These are phyloP conservation scores for Drosophila hydei DNA, from an alignment of 1,140 invertebrate genomes.

Conservation along the genomic window DNA sequence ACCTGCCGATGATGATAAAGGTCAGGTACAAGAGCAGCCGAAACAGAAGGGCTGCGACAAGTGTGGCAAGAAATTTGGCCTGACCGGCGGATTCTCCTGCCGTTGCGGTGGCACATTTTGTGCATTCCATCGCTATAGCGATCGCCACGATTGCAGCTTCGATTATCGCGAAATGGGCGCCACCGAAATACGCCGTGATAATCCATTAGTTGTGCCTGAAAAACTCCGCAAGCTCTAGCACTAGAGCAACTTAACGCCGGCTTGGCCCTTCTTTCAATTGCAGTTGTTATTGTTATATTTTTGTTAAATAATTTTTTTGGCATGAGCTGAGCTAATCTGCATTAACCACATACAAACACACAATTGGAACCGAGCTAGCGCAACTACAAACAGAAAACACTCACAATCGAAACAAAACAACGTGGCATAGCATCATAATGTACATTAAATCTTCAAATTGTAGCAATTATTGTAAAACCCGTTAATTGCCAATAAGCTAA, in stretches of 20 bases:
- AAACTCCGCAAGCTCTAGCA: conserved; percentile 56
- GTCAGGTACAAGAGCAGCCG: background rate
- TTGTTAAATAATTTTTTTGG: conserved; percentile 19
- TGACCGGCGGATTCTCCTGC: conserved; percentile 59
- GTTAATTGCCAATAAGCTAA: background rate
- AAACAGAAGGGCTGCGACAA: conserved; percentile 60
- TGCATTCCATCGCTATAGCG: conserved; percentile 61
- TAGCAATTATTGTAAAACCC: conserved; percentile 9
- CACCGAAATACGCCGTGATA: conserved; percentile 61
- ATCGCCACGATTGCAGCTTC: conserved; percentile 69
- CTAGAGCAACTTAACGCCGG: background rate
- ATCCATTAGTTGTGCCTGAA: conserved; percentile 51
- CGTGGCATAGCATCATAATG: conserved; percentile 4
- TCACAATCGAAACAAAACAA: conserved; percentile 2
- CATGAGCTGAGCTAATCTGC: conserved; percentile 9
- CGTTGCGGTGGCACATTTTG: conserved; percentile 65
- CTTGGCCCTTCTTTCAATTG: conserved; percentile 9
- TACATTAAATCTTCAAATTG: conserved; percentile 30
- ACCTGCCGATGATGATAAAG: background rate
- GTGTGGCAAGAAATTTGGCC: conserved; percentile 64
- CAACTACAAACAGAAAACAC: background rate
- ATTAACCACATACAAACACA: conserved; percentile 1
- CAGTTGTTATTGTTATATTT: conserved; percentile 33
- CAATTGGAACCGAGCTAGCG: conserved; percentile 5
- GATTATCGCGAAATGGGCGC: conserved; percentile 69